Conservation (phyloP, 2,113 vertebrate genomes). For the Percopsis transmontana region DNA sequence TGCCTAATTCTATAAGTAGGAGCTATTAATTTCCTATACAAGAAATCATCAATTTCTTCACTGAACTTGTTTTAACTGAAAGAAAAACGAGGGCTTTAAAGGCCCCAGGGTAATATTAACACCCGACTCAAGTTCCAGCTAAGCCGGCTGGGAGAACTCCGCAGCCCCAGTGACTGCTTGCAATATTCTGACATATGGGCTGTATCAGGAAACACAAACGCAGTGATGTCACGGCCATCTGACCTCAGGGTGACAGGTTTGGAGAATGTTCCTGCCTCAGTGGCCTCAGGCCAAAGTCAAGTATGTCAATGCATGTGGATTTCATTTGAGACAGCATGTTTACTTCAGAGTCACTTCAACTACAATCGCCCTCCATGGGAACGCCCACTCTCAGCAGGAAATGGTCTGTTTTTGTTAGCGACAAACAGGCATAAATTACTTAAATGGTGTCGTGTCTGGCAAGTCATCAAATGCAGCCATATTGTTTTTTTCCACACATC, state of each 20-base stretch:
- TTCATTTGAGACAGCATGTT: slow-evolving; percentile 64
- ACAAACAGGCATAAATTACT: slow-evolving; percentile 62
- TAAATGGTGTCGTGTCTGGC: slow-evolving; percentile 38
- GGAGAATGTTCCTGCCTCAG: slow-evolving; percentile 35
- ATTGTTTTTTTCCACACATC: slow-evolving; percentile 30
- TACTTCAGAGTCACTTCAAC: slow-evolving; percentile 36
- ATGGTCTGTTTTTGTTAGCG: slow-evolving; percentile 63
- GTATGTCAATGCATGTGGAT: slow-evolving; percentile 68
- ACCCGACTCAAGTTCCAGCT: slow-evolving; percentile 44
- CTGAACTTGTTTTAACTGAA: slow-evolving; percentile 19
- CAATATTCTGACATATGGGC: slow-evolving; percentile 28
- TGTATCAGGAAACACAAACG: slow-evolving; percentile 56
- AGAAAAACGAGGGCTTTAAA: slow-evolving; percentile 28
- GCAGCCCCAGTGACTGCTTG: too few species aligned
- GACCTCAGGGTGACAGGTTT: slow-evolving; percentile 61
- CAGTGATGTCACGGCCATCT: slow-evolving; percentile 60
- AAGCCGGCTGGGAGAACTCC: slow-evolving; percentile 9
- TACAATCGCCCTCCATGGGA: slow-evolving; percentile 46
- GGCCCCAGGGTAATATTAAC: slow-evolving; percentile 51
- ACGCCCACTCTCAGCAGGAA: slow-evolving; percentile 54
- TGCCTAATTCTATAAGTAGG: slow-evolving; percentile 23
- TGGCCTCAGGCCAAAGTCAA: slow-evolving; percentile 58
- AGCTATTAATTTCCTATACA: slow-evolving; percentile 38
- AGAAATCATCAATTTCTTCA: slow-evolving; percentile 36
- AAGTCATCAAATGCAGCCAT: slow-evolving; percentile 47